Percentiles rank a stretch among this genome's conserved stretches.
phyloP scores from a whole-genome alignment of 1,140 invertebrate genomes.

The Berghia stephanieae region DNA sequence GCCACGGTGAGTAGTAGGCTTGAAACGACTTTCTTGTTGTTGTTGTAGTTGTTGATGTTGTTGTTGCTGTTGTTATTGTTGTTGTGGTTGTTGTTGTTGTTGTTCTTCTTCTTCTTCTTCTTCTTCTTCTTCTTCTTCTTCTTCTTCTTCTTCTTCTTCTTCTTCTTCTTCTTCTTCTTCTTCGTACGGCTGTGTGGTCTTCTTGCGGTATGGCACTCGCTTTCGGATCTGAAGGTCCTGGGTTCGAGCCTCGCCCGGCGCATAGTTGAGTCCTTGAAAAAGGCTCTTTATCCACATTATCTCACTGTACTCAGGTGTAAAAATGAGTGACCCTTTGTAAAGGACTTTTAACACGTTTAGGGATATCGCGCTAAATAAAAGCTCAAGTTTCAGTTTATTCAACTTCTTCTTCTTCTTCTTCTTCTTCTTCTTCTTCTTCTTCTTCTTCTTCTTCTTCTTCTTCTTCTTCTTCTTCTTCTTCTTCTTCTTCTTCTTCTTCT shows the following conservation, averaged over 20 bases:
- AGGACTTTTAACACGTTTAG: background rate
- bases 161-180: background rate
- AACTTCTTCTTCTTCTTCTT: background rate
- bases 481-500: background rate
- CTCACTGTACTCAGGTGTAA: too few relatives aligned
- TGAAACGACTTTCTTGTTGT: background rate
- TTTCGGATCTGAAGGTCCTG: too few relatives aligned
- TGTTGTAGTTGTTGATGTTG: background rate
- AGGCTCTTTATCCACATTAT: too few relatives aligned
- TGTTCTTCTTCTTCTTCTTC: background rate
- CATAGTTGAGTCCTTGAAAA: too few relatives aligned
- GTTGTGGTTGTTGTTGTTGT: background rate
- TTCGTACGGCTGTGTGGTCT: too few relatives aligned
- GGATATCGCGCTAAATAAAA: too few relatives aligned
- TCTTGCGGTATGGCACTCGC: too few relatives aligned
- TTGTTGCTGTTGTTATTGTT: background rate
- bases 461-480: background rate
- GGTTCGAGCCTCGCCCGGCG: too few relatives aligned
- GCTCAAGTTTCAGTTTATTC: too few relatives aligned
- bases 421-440: background rate
- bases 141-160: background rate
- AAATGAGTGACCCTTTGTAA: too few relatives aligned
- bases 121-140: background rate
- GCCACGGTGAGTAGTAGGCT: background rate
- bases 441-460: background rate